Base-by-base conservation (phyloP, 2,888 invertebrate genomes). In the Eupithecia subumbrata region DNA sequence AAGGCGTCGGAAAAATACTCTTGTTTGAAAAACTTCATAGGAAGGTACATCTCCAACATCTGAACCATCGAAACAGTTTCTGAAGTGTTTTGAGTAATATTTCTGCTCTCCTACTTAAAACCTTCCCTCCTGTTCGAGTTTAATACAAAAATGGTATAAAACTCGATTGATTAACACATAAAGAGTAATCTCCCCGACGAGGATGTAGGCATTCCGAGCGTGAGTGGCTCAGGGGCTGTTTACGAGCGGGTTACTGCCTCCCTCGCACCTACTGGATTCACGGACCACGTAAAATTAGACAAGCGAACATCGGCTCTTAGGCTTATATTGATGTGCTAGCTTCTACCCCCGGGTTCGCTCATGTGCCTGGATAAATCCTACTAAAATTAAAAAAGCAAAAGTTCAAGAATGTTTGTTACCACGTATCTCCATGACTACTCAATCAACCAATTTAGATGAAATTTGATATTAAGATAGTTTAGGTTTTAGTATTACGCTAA, bases 111-210 rank as follows among this genome's bases (percentile, higher is more conserved):
- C n/a, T 52, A 11, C n/a, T n/a, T 52, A n/a, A 71, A 60, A 25
- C 16, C 45, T 48, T 64, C 30, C 64, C n/a, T 67, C 16, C 25
- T 30, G 60, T 16, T 70, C 34, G 69, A 69, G 30, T 63, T 72
- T 60, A 72, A 72, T 70, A 76, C 56, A 68, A 76, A 73, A 76
- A 67, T 69, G 60, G n/a, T 75, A 71, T 71, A 69, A 74, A 71
- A 66, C 72, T 73, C 67, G 74, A 80, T 79, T 79, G 80, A 80
- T 79, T 76, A 80, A 80, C 79, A 76, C 80, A 79, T 80, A 80
- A 80, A 80, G 75, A 67, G 79, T 78, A 78, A 79, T 79, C 77
- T 80, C 69, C 71, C 45, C 48, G 73, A 77, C 74, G 75, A n/a
- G n/a, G n/a, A 77, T 77, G 66, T 70, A 67, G 75, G 63, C 60